phyloP scores from a whole-genome alignment of 2,797 vertebrate genomes.

The Microctenopoma stevenorrisi region DNA sequence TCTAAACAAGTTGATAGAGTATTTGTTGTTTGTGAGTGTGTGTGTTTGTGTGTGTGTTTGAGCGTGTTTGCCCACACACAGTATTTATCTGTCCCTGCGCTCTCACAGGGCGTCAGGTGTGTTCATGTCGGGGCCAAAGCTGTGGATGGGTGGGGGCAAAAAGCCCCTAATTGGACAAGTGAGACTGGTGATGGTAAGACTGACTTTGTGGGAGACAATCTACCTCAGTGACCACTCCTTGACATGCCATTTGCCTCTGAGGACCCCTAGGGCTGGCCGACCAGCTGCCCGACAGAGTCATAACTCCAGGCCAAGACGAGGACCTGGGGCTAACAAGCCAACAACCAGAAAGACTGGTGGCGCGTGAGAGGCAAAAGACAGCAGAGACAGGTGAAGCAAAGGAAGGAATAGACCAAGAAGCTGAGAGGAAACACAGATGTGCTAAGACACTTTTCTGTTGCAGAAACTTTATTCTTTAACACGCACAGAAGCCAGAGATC shows the following conservation, averaged over 20 bases:
- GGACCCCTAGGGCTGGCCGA: slow-evolving; percentile 79
- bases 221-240: slow-evolving; percentile 81
- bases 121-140: slow-evolving; percentile 53
- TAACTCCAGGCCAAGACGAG: slow-evolving; percentile 75
- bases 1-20: neutral
- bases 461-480: slow-evolving; percentile 69
- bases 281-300: slow-evolving; percentile 77
- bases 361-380: slow-evolving; percentile 51
- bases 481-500: slow-evolving; percentile 54
- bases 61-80: slow-evolving; percentile 32
- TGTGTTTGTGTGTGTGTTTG: slow-evolving; percentile 25
- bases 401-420: slow-evolving; percentile 60
- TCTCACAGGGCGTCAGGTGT: slow-evolving; percentile 64
- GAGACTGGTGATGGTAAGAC: slow-evolving; percentile 62
- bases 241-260: slow-evolving; percentile 82
- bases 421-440: slow-evolving; percentile 64
- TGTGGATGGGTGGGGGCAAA: slow-evolving; percentile 61
- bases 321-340: slow-evolving; percentile 77
- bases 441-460: slow-evolving; percentile 57
- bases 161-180: slow-evolving; percentile 81
- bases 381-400: slow-evolving; percentile 46
- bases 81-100: slow-evolving; percentile 47
- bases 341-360: slow-evolving; percentile 54
- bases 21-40: slow-evolving; percentile 7
- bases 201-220: slow-evolving; percentile 59